Evolutionary conservation across 2,113 vertebrate genomes (phyloP).

Genomic region (Nothoprocta pentlandii): DNA sequence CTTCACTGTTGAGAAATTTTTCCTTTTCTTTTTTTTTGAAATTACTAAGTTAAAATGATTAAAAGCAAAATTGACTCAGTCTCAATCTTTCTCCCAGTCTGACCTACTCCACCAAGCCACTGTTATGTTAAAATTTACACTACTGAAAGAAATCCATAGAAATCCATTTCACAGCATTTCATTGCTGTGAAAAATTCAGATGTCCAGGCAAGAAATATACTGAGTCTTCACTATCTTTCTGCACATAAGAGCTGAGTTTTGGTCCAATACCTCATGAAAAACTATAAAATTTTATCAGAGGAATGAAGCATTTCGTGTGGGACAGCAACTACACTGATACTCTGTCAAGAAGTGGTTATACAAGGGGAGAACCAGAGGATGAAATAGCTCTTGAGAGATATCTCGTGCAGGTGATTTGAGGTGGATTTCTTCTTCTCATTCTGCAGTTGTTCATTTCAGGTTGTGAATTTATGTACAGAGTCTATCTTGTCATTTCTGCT

Average conservation of each 20-base stretch:
- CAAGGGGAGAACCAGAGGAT: neutral
- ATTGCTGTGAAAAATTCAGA: neutral
- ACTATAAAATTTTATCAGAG: neutral
- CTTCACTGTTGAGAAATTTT: too few species aligned
- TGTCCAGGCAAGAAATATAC: neutral
- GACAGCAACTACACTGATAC: neutral
- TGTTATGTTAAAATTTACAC: neutral
- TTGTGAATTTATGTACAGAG: neutral
- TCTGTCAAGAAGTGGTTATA: neutral
- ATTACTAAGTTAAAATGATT: neutral
- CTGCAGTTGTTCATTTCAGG: neutral
- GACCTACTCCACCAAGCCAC: neutral
- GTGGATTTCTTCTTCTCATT: neutral
- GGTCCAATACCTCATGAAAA: neutral
- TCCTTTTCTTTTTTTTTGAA: neutral
- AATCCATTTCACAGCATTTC: too few species aligned
- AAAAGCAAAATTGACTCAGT: neutral
- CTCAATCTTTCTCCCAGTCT: neutral
- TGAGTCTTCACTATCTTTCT: neutral
- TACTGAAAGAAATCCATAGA: neutral
- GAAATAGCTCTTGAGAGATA: neutral
- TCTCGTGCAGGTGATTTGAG: neutral
- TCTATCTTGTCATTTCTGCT: neutral
- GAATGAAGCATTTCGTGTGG: neutral
- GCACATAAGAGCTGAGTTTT: neutral